A percentile compares a stretch with the other conserved stretches of the same genome.
These are phyloP conservation scores for Euwallacea similis DNA, from an alignment of 1,140 invertebrate genomes.

Conservation along the genomic window DNA sequence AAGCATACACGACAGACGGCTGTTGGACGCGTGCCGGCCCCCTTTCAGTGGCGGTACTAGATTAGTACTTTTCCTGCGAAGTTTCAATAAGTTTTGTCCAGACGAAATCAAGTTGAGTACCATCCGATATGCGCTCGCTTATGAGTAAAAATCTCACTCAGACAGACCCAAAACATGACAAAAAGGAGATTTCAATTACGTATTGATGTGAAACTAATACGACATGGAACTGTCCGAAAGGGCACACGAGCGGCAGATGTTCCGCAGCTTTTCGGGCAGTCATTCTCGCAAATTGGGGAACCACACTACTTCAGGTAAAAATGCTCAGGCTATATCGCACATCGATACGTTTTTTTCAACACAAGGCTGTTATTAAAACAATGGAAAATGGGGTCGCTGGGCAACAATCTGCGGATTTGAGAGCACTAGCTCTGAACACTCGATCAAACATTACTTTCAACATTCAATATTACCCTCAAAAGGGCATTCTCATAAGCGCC, in stretches of 20 bases:
- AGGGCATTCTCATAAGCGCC: background rate
- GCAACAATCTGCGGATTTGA: too few species aligned
- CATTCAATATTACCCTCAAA: background rate
- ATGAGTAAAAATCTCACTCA: background rate
- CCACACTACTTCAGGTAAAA: conserved; percentile 9
- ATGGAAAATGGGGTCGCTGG: too few species aligned
- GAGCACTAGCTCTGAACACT: too few species aligned
- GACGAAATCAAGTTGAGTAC: background rate
- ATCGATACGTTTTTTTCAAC: too few species aligned
- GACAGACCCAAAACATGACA: background rate
- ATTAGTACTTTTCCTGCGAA: too few species aligned
- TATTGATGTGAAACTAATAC: conserved; percentile 6
- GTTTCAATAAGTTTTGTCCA: too few species aligned
- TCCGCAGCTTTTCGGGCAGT: background rate
- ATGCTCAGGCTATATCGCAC: background rate
- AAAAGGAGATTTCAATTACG: background rate
- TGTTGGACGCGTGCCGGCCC: conserved; percentile 33
- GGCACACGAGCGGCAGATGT: conserved; percentile 11
- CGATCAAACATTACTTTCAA: too few species aligned
- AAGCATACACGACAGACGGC: conserved; percentile 14
- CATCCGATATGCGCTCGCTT: background rate
- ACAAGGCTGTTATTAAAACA: too few species aligned
- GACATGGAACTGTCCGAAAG: background rate
- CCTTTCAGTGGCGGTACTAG: background rate
- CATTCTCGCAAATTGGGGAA: conserved; percentile 1